Conservation (phyloP, 1,140 invertebrate species). For the Aphis craccivora region DNA sequence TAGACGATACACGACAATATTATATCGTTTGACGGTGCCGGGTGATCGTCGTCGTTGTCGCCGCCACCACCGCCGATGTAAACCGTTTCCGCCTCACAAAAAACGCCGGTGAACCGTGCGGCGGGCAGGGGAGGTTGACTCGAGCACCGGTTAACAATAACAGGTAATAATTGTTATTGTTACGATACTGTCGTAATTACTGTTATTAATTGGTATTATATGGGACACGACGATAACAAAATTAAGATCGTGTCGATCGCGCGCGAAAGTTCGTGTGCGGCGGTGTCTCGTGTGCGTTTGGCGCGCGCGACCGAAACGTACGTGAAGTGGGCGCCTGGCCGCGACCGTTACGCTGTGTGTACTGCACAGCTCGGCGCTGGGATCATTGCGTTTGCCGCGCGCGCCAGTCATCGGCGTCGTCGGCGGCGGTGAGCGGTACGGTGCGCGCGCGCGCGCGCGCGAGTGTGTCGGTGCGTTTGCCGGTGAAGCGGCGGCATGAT, state of each 20-base stretch:
- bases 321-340: constrained; percentile 32
- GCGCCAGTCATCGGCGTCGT: background rate
- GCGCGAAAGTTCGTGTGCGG: background rate
- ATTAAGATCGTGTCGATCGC: background rate
- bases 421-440: background rate
- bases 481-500: background rate
- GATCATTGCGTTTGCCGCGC: background rate
- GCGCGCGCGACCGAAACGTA: constrained; percentile 44
- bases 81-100: no score
- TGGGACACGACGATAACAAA: background rate
- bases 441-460: background rate
- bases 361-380: constrained; percentile 48
- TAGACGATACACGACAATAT: background rate
- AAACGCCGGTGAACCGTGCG: background rate
- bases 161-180: background rate
- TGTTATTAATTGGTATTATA: background rate
- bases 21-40: background rate
- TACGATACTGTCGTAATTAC: no score
- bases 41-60: no score
- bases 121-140: background rate
- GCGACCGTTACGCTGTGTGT: constrained; percentile 51
- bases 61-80: no score
- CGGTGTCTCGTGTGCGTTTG: constrained; percentile 8
- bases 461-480: background rate
- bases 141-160: background rate